Conservation (phyloP, 2,797 vertebrate species). For the Lateolabrax maculatus region DNA sequence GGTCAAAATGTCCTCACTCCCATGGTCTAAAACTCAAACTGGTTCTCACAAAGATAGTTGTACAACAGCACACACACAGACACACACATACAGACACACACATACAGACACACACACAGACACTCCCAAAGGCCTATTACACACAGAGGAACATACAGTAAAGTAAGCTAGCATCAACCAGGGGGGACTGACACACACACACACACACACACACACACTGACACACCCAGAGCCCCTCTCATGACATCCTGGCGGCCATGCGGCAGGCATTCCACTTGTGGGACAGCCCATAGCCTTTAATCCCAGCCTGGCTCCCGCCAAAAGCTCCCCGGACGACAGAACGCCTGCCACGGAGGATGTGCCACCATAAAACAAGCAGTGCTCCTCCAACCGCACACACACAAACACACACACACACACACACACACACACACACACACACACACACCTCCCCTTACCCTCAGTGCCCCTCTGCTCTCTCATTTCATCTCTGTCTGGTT, state of each 20-base stretch:
- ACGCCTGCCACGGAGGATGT: slow-evolving; percentile 81
- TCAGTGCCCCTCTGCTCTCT: slow-evolving; percentile 32
- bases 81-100: slow-evolving; percentile 31
- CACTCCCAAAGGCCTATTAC: slow-evolving; percentile 25
- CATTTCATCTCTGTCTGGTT: slow-evolving; percentile 30
- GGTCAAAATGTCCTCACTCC: too few relatives aligned
- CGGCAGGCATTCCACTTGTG: slow-evolving; percentile 88
- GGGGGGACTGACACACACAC: slow-evolving; percentile 29
- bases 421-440: slow-evolving; percentile 42
- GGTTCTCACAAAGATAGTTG: too few relatives aligned
- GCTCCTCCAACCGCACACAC: slow-evolving; percentile 52
- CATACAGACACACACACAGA: slow-evolving; percentile 12
- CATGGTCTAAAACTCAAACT: too few relatives aligned
- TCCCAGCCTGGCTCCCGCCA: slow-evolving; percentile 87
- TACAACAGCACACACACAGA: too few relatives aligned
- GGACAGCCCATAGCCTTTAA: slow-evolving; percentile 89
- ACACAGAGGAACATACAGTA: slow-evolving; percentile 52
- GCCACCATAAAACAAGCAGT: slow-evolving; percentile 77
- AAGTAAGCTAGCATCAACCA: slow-evolving; percentile 33
- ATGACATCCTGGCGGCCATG: slow-evolving; percentile 78
- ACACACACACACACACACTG: slow-evolving; percentile 28
- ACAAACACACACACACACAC: slow-evolving; percentile 30
- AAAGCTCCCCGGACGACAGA: slow-evolving; percentile 85
- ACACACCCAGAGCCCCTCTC: slow-evolving; percentile 41
- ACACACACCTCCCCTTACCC: slow-evolving; percentile 50